Base-by-base conservation (phyloP, 2,113 vertebrate genomes). In the Calidris pygmaea region DNA sequence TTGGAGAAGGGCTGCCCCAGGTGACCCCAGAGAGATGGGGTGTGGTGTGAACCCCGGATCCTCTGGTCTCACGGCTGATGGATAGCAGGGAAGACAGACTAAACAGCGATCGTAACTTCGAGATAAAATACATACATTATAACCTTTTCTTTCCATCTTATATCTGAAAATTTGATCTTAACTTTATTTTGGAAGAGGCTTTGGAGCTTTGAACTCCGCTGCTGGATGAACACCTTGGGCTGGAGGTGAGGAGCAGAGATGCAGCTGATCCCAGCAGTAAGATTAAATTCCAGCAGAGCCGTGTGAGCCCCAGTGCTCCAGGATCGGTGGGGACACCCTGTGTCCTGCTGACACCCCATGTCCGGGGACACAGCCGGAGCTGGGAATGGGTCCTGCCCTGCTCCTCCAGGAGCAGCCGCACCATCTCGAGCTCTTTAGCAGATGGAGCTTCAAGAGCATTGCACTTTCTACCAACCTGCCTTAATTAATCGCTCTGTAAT, bases 331-430 rank as follows among this genome's bases (percentile, higher is more conserved):
- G 87, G 55, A 48, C 1, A 30, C 10, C 22, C 50, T 4, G 0
- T 2, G 18, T 32, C 83, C 55, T 21, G 45, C 52, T 3, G 1
- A 23, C 30, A 20, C 9, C 2, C 5, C 5, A 0, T 7, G 27
- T 24, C 63, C 55, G 47, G 63, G 20, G 8, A 4, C 19, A 13
- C 1, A 0, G 10, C 3, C 4, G 6, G 0, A 21, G 72, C 68
- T 43, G 34, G 23, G 74, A 20, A 34, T 2, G 0, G 43, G 30
- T 24, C 35, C 65, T 53, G 45, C 68, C 5, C 34, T 6, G 26
- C 48, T 65, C 15, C 70, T 52, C 50, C 0, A 0, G 10, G 7
- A 4, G 1, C 70, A 34, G 70, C 68, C n/a, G 53, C 71, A 2
- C 20, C 1, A 2, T 9, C 48, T 35, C 43, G 34, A 9, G 19